A percentile compares a stretch with the other conserved stretches of the same genome.
Conservation (phyloP, 2,113 vertebrate genomes). For the Aptenodytes patagonicus region DNA sequence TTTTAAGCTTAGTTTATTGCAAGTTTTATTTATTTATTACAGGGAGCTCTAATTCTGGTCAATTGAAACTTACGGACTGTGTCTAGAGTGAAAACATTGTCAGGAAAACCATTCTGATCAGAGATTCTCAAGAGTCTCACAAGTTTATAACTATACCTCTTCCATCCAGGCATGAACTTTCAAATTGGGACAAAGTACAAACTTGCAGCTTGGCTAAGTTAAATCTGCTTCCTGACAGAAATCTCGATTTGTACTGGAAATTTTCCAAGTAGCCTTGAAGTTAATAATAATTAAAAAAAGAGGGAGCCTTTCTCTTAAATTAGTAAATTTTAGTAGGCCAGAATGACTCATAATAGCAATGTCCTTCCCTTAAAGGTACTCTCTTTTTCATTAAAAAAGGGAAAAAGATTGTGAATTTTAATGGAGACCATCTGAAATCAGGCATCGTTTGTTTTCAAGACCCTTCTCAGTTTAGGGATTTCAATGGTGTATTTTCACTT, state of each 20-base stretch:
- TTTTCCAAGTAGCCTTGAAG: neutral
- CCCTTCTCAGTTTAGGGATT: neutral
- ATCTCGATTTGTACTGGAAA: neutral
- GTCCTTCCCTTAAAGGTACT: neutral
- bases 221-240: neutral
- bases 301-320: neutral
- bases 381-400: neutral
- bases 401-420: neutral
- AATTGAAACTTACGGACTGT: fast-evolving
- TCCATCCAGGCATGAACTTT: neutral
- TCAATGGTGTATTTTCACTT: neutral
- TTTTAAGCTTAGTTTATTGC: neutral
- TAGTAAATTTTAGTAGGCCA: neutral
- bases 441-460: neutral
- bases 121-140: neutral
- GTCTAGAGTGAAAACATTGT: neutral
- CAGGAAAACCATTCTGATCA: too few species aligned
- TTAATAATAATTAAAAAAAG: neutral
- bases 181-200: neutral
- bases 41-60: neutral
- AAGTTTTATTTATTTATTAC: neutral
- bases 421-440: neutral
- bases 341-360: neutral
- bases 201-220: neutral
- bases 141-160: neutral